Evolutionary conservation across 2,888 invertebrate genomes (phyloP).

Genomic region (Leptopterna dolabrata): DNA sequence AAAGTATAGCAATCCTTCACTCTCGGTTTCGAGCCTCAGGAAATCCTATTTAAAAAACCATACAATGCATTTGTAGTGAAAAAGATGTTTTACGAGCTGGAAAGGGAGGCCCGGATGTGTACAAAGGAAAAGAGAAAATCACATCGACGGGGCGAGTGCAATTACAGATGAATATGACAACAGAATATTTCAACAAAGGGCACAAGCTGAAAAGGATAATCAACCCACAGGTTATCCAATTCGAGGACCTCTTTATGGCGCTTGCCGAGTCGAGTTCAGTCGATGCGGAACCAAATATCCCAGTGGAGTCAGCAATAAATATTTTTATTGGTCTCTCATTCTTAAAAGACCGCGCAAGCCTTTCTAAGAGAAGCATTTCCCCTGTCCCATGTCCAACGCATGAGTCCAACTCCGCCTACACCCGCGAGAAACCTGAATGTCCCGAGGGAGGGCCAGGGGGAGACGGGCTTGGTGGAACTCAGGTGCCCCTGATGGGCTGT

Average conservation of each 20-base stretch:
- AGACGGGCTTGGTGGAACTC: constrained; percentile 23
- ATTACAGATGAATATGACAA: constrained; percentile 29
- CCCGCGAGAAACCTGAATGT: neutral
- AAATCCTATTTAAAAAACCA: neutral
- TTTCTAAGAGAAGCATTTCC: neutral
- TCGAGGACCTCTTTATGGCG: constrained; percentile 13
- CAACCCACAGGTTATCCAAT: constrained; percentile 7
- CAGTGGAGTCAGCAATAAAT: constrained; percentile 22
- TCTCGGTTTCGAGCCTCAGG: neutral
- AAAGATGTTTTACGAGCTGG: neutral
- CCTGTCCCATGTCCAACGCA: neutral
- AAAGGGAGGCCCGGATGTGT: neutral
- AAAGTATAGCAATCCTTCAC: neutral
- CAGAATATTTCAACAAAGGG: constrained; percentile 17
- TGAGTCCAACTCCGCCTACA: neutral
- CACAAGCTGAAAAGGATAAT: constrained; percentile 23
- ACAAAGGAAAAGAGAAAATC: constrained; percentile 7
- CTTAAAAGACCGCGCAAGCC: neutral
- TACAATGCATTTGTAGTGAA: neutral
- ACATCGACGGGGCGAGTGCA: constrained; percentile 8
- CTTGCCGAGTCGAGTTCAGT: constrained; percentile 1
- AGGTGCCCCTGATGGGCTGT: constrained; percentile 32
- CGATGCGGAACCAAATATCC: constrained; percentile 23
- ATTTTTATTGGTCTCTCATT: constrained; percentile 33
- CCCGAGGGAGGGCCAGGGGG: neutral